Evolutionary conservation across 2,888 invertebrate species (phyloP).

Genomic region (Hedychridium roseum): DNA sequence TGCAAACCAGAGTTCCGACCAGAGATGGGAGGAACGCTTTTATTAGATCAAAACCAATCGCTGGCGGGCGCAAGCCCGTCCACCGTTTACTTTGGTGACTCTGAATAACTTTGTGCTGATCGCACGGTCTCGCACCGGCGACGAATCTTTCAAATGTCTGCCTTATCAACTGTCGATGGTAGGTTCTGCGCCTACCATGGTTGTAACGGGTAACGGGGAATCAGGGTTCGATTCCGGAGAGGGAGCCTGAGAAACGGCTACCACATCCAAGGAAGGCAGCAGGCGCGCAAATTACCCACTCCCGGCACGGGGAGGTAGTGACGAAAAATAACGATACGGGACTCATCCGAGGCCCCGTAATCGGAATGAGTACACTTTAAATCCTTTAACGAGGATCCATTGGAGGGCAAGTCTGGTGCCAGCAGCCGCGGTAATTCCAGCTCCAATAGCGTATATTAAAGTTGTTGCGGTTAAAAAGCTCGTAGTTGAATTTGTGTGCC

Average conservation of each 20-base stretch:
- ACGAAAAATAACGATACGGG: constrained; percentile 71
- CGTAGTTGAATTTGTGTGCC: too few species aligned
- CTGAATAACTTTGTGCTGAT: too few species aligned
- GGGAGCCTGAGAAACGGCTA: too few species aligned
- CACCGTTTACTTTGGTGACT: too few species aligned
- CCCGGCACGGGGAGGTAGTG: constrained; percentile 69
- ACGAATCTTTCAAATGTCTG: constrained; percentile 73
- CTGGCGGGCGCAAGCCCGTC: too few species aligned
- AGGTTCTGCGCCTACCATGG: constrained; percentile 73
- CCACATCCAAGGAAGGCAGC: constrained; percentile 66
- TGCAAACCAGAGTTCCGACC: constrained; percentile 66
- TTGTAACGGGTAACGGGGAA: constrained; percentile 69
- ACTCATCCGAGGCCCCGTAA: constrained; percentile 29
- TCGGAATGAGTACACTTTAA: constrained; percentile 13
- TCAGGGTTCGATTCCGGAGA: constrained; percentile 71
- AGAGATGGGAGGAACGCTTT: constrained; percentile 59
- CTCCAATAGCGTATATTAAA: constrained; percentile 52
- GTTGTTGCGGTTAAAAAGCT: constrained; percentile 5
- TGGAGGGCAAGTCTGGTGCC: constrained; percentile 61
- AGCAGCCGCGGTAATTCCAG: constrained; percentile 76
- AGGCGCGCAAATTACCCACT: constrained; percentile 72
- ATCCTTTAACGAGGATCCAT: constrained; percentile 14
- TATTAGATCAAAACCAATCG: constrained; percentile 20
- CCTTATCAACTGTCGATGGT: constrained; percentile 75
- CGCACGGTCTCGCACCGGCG: too few species aligned